Evolutionary conservation across 2,888 invertebrate genomes (phyloP).

Genomic region (Polymixis flavicincta): DNA sequence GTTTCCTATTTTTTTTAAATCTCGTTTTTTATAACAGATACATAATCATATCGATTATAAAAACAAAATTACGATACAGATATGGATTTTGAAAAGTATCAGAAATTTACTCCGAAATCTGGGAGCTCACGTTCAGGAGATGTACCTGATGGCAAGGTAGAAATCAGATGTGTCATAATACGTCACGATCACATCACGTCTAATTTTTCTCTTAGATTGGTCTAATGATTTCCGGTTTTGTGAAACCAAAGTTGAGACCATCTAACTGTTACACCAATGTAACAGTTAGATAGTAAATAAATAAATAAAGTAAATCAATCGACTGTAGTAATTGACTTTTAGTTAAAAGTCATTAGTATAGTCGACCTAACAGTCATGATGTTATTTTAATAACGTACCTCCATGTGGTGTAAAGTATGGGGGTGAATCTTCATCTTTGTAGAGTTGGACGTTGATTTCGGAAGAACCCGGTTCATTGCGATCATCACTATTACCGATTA

Average conservation of each 20-base stretch:
- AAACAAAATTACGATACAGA: neutral
- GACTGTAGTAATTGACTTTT: neutral
- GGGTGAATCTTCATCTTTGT: constrained; percentile 87
- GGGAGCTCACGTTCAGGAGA: neutral
- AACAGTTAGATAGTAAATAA: too few relatives aligned
- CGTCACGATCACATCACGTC: too few relatives aligned
- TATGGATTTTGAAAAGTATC: neutral
- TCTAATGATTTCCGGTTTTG: too few relatives aligned
- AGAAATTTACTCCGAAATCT: neutral
- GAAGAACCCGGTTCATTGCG: constrained; percentile 88
- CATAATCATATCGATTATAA: neutral
- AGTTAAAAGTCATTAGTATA: neutral
- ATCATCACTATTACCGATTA: constrained; percentile 90
- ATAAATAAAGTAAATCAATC: neutral
- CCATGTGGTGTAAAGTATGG: constrained; percentile 86
- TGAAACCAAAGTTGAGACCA: too few relatives aligned
- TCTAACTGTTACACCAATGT: too few relatives aligned
- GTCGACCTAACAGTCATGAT: neutral
- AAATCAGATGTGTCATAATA: neutral
- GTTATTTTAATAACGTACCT: constrained; percentile 67
- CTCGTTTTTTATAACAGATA: neutral
- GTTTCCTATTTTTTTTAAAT: neutral
- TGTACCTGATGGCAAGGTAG: neutral
- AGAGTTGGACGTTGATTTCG: constrained; percentile 89
- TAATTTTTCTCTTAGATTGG: neutral